Conservation (phyloP, 2,113 vertebrate species). For the Pagrus major region DNA sequence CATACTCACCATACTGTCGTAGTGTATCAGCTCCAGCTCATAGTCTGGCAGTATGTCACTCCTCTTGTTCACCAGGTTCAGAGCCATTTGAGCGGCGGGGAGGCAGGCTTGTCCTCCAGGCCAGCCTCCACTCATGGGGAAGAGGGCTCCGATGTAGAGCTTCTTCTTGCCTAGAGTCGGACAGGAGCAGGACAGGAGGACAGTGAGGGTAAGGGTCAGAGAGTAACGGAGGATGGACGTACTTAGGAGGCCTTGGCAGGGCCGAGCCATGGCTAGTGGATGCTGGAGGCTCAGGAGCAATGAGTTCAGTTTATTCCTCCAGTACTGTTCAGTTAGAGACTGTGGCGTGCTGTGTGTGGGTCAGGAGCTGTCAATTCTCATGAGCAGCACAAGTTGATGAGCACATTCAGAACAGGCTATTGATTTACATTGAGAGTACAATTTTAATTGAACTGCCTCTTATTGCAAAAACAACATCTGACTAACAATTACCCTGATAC, state of each 20-base stretch:
- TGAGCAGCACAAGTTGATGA: not conserved
- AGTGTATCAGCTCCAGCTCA: constrained; percentile 90
- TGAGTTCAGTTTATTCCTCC: constrained; percentile 3
- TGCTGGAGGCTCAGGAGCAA: not conserved
- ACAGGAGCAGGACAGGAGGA: constrained; percentile 80
- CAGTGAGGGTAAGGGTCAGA: constrained; percentile 66
- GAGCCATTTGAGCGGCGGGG: constrained; percentile 90
- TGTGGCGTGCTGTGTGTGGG: not conserved
- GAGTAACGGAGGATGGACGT: constrained; percentile 28
- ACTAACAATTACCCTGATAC: not conserved
- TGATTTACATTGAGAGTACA: too few relatives aligned
- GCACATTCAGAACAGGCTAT: not conserved
- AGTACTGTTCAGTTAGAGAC: not conserved
- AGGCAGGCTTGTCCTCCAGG: constrained; percentile 92
- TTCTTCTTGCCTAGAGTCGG: constrained; percentile 87
- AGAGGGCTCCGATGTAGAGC: constrained; percentile 92
- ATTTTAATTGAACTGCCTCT: not conserved
- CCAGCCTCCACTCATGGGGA: constrained; percentile 93
- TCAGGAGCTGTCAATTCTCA: constrained; percentile 15
- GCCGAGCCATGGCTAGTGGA: constrained; percentile 39
- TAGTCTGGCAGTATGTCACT: constrained; percentile 91
- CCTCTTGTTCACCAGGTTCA: constrained; percentile 90
- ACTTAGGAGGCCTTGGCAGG: constrained; percentile 4
- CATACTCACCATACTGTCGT: constrained; percentile 89
- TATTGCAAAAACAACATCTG: not conserved